Base-by-base conservation (phyloP, 1,140 invertebrate species). In the Cydia amplana region DNA sequence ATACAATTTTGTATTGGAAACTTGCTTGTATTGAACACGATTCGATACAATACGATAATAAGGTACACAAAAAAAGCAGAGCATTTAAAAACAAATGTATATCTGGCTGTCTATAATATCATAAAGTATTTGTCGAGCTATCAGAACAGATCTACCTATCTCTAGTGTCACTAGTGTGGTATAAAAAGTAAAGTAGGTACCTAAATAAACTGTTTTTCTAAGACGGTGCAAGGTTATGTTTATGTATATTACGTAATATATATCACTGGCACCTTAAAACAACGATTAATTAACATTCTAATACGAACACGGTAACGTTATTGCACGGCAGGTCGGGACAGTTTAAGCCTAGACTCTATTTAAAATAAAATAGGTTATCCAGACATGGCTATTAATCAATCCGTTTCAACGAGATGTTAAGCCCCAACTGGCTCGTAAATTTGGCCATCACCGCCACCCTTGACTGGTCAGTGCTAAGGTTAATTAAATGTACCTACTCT, bases 351-450 rank as follows among this genome's bases (percentile, higher is more conserved):
- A 70, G 36, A 70, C 65, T 70, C 32, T 9, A 70, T 70, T 70
- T 70, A 36, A 70, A 70, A 70, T 70, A 70, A 70, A 70, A 70
- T 70, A 70, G 65, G 65, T 70, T 70, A 70, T 36, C 64, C 65
- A 18, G 65, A 32, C 32, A 32, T 36, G 65, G 65, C 65, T 36
- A 70, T 70, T 40, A 43, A 70, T 70, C 65, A 70, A 70, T 70
- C 65, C 32, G 65, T 70, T 70, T 70, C 65, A 70, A 70, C 36
- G 65, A 70, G 65, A 70, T 70, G 65, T 70, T 70, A 70, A 70
- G 65, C 65, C 32, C 65, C n/a, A 40, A 36, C 28, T 70, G 18
- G 65, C 65, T 70, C 65, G 65, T 70, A 70, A 70, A 70, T 70
- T 70, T 28, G 65, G 65, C 65, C 65, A 70, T 70, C 32, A 18